These are phyloP conservation scores for Campoplex capitator DNA, from an alignment of 2,888 invertebrate genomes.

Conservation along the genomic window DNA sequence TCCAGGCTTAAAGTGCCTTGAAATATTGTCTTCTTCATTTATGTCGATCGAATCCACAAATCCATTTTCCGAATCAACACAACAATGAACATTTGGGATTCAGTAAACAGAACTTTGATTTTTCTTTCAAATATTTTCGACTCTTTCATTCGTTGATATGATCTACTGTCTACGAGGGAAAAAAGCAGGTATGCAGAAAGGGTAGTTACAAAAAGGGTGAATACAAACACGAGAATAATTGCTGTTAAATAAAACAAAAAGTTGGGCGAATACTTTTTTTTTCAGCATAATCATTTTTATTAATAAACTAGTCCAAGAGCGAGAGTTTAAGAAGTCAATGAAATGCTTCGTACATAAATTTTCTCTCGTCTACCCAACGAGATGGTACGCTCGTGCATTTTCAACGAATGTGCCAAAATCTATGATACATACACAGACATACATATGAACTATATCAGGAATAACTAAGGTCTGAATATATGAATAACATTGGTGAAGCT, in stretches of 20 bases:
- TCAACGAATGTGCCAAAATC: conserved; percentile 14
- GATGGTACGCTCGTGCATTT: background rate
- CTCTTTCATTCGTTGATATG: too few species aligned
- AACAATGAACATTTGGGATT: too few species aligned
- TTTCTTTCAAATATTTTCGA: too few species aligned
- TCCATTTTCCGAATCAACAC: background rate
- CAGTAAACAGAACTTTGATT: too few species aligned
- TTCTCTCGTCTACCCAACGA: background rate
- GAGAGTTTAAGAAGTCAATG: background rate
- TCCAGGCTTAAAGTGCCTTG: background rate
- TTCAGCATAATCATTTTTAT: background rate
- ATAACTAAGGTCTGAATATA: conserved; percentile 79
- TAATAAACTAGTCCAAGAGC: background rate
- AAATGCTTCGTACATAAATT: background rate
- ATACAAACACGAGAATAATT: too few species aligned
- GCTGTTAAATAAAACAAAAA: background rate
- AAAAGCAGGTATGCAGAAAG: background rate
- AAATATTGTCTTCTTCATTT: background rate
- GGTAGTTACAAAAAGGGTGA: background rate
- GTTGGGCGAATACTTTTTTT: background rate
- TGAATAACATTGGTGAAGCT: conserved; percentile 83
- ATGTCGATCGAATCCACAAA: background rate
- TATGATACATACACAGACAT: conserved; percentile 21
- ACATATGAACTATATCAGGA: conserved; percentile 27
- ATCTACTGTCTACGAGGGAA: too few species aligned